Evolutionary conservation across 2,888 invertebrate genomes (phyloP).

Genomic region (Coecobrya sp.): DNA sequence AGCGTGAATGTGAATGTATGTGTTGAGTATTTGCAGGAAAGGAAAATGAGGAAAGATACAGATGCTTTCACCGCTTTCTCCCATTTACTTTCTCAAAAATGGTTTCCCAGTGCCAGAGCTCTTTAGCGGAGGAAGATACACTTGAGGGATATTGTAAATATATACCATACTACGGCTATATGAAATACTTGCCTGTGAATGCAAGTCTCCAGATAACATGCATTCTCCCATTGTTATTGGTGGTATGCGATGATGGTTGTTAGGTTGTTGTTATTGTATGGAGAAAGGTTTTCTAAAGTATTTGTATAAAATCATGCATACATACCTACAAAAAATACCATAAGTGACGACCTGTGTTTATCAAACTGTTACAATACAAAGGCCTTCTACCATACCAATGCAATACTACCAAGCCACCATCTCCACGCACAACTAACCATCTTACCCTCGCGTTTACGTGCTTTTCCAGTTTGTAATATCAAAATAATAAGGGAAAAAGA

Average conservation of each 20-base stretch:
- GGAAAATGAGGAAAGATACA: conserved; percentile 60
- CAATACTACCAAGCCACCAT: background rate
- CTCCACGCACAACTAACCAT: background rate
- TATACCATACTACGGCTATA: background rate
- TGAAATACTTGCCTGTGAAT: background rate
- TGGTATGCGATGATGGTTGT: background rate
- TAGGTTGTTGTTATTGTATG: background rate
- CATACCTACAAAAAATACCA: background rate
- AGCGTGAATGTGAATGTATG: conserved; percentile 17
- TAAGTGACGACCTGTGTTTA: conserved; percentile 26
- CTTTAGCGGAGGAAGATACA: background rate
- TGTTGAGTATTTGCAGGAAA: conserved; percentile 46
- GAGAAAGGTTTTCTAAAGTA: conserved; percentile 11
- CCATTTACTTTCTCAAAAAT: conserved; percentile 40
- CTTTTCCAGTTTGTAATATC: background rate
- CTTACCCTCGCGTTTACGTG: background rate
- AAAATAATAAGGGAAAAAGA: background rate
- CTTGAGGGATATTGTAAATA: background rate
- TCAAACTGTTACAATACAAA: conserved; percentile 21
- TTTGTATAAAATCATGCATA: conserved; percentile 39
- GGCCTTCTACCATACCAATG: background rate
- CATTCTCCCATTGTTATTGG: background rate
- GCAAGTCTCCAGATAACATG: background rate
- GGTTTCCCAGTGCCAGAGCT: background rate
- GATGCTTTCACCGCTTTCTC: conserved; percentile 64